Conservation (phyloP, 2,888 invertebrate species). For the Dilophus febrilis region DNA sequence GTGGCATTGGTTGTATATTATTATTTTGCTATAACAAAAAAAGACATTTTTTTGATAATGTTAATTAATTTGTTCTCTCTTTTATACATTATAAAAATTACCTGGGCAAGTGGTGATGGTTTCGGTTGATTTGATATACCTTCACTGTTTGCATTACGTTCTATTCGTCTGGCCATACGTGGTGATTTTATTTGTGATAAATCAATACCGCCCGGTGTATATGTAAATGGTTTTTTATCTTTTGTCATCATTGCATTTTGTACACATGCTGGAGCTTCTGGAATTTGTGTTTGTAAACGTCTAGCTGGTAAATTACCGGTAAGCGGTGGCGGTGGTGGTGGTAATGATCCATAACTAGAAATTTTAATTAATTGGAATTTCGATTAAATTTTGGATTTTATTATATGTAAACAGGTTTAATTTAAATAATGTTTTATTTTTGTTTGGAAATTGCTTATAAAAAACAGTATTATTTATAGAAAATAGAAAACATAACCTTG, state of each 20-base stretch:
- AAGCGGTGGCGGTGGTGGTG: constrained; percentile 21
- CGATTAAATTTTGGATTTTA: no score
- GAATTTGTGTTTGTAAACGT: constrained; percentile 16
- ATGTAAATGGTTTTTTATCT: constrained; percentile 94
- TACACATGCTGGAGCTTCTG: constrained; percentile 72
- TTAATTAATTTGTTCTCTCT: constrained; percentile 18
- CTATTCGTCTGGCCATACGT: constrained; percentile 63
- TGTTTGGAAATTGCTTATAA: no score
- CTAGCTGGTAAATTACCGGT: constrained; percentile 17
- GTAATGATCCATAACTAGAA: constrained; percentile 29
- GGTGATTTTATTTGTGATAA: constrained; percentile 80
- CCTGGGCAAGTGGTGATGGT: constrained; percentile 32
- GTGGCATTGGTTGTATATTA: constrained; percentile 30
- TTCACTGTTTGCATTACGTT: constrained; percentile 53
- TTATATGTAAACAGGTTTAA: no score
- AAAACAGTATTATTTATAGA: no score
- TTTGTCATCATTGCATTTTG: constrained; percentile 91
- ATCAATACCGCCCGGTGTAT: constrained; percentile 84
- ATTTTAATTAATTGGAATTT: no score
- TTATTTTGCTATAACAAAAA: constrained; percentile 19
- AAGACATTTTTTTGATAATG: constrained; percentile 5
- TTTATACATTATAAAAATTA: constrained; percentile 4
- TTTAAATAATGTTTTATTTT: no score
- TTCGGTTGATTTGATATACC: constrained; percentile 42
- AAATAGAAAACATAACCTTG: no score